Percentiles rank a stretch among this genome's conserved stretches.
These are phyloP conservation scores for Entelurus aequoreus DNA, from an alignment of 2,113 vertebrate genomes.

Conservation along the genomic window DNA sequence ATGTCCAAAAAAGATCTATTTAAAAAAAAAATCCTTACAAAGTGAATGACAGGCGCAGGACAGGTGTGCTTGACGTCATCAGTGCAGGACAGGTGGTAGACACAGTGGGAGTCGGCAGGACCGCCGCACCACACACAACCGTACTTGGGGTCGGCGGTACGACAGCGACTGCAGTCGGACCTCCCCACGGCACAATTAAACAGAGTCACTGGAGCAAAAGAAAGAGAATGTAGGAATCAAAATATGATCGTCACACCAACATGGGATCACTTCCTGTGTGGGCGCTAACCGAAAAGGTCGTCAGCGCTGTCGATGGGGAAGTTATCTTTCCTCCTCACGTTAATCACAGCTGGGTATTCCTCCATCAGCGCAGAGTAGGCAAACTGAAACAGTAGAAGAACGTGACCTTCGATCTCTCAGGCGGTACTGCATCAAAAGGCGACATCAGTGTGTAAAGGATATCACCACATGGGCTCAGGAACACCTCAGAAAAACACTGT, in stretches of 20 bases:
- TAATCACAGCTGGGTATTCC: constrained; percentile 79
- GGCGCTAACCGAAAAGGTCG: constrained; percentile 78
- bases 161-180: constrained; percentile 91
- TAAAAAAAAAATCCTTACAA: constrained; percentile 64
- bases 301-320: constrained; percentile 85
- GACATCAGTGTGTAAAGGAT: too few species aligned
- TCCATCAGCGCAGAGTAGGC: constrained; percentile 77
- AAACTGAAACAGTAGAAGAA: constrained; percentile 70
- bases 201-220: constrained; percentile 76
- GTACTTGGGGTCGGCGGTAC: constrained; percentile 80
- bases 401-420: background rate
- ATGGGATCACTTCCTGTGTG: background rate
- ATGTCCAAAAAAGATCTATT: background rate
- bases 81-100: constrained; percentile 79
- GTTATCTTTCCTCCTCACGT: constrained; percentile 75
- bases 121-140: constrained; percentile 90
- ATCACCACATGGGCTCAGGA: too few species aligned
- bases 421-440: too few species aligned
- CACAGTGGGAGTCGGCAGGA: constrained; percentile 70
- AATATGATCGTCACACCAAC: background rate
- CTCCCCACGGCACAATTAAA: constrained; percentile 94
- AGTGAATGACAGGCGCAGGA: constrained; percentile 88
- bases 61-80: constrained; percentile 79
- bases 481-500: too few species aligned
- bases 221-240: background rate